Percentiles rank a stretch among this genome's conserved stretches.
These are phyloP conservation scores for Rotaria macrura DNA, from an alignment of 2,888 invertebrate genomes.

Conservation along the genomic window DNA sequence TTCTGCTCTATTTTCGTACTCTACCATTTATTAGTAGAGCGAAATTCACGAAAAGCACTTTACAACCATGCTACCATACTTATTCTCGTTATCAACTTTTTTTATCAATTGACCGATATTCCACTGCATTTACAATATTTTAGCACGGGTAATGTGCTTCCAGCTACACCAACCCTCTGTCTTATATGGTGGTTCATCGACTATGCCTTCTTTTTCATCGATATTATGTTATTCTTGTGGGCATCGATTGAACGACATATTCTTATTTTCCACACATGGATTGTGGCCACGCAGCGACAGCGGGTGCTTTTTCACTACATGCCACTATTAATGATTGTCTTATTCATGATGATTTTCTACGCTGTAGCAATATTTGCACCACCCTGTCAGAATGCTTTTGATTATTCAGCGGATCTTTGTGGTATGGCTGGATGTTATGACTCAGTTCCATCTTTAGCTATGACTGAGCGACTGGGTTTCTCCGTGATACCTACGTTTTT, in stretches of 20 bases:
- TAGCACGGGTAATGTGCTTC: background rate
- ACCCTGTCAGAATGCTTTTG: background rate
- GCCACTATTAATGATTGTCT: background rate
- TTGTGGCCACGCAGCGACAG: background rate
- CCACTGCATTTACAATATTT: background rate
- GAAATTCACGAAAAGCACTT: background rate
- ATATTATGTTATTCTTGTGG: background rate
- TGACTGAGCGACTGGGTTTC: background rate
- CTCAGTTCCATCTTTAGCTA: background rate
- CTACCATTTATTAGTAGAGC: background rate
- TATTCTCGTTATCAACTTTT: background rate
- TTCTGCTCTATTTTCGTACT: background rate
- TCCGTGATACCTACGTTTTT: background rate
- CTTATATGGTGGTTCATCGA: background rate
- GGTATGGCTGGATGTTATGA: background rate
- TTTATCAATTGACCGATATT: background rate
- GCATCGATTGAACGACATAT: background rate
- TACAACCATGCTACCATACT: background rate
- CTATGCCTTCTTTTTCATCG: background rate
- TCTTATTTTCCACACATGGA: background rate
- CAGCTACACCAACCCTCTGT: background rate
- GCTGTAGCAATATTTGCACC: background rate
- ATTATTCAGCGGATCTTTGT: background rate
- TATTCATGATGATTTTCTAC: background rate
- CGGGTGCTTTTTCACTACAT: background rate